A percentile compares a stretch with the other conserved stretches of the same genome.
Evolutionary conservation across 35 echinoderm and acorn worm species (phyloP).

Genomic region (Nesometra sesokonis): DNA sequence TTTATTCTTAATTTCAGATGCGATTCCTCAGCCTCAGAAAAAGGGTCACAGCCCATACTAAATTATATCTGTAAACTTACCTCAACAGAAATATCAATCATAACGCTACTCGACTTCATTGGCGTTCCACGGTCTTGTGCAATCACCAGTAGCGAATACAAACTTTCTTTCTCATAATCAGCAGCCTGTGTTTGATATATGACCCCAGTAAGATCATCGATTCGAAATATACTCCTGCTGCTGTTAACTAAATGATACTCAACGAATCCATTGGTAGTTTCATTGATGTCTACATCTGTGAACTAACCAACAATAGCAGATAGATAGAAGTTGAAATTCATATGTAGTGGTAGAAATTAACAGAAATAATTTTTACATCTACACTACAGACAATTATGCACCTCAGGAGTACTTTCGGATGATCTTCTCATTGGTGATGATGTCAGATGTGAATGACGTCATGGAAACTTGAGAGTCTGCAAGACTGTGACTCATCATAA

Average conservation of each 20-base stretch:
- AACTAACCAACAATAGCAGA: not conserved
- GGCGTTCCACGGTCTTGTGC: not conserved
- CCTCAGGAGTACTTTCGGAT: no score
- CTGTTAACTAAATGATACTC: not conserved
- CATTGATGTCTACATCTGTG: not conserved
- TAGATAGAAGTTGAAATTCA: no score
- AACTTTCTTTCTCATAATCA: not conserved
- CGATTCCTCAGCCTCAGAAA: no score
- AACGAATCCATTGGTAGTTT: not conserved
- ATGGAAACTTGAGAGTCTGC: no score
- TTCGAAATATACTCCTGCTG: not conserved
- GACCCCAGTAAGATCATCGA: not conserved
- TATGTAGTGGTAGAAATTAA: no score
- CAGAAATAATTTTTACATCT: no score
- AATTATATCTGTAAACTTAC: not conserved
- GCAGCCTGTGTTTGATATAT: not conserved
- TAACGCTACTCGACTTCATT: not conserved
- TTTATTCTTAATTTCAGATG: no score
- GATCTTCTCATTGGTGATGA: no score
- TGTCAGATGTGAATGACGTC: no score
- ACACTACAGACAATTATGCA: no score
- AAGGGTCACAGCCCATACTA: no score
- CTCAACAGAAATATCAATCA: not conserved
- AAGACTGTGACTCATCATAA: no score
- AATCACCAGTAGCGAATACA: not conserved